Conservation (phyloP, 1,140 invertebrate genomes). For the Caenorhabditis inopinata region DNA sequence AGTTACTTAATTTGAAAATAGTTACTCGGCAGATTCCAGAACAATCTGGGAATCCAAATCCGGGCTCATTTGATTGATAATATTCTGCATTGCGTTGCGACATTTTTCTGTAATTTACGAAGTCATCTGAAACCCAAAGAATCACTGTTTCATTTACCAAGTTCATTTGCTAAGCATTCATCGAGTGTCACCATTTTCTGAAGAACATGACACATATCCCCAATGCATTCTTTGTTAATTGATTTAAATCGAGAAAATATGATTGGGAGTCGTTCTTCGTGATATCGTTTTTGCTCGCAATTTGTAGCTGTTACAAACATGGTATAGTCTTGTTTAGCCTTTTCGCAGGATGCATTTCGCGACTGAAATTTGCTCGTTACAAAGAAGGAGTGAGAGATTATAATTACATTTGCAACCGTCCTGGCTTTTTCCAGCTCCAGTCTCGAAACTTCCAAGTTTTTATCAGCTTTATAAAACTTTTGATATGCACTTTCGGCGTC, state of each 20-base stretch:
- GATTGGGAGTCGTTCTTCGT: not conserved
- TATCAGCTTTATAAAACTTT: slow-evolving; percentile 21
- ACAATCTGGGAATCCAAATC: not conserved
- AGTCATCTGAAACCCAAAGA: not conserved
- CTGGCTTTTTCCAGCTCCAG: not conserved
- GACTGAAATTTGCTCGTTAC: not conserved
- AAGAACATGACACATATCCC: not conserved
- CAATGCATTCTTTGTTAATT: not conserved
- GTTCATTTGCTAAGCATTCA: not conserved
- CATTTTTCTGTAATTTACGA: not conserved
- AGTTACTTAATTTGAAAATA: not conserved
- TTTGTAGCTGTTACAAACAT: not conserved
- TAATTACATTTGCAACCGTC: not conserved
- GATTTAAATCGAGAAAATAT: not conserved
- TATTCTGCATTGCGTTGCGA: not conserved
- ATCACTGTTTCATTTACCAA: not conserved
- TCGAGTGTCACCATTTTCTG: not conserved
- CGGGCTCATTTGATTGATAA: not conserved
- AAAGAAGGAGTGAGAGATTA: not conserved
- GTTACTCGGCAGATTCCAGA: not conserved
- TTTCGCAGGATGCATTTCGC: not conserved
- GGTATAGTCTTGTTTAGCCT: not conserved
- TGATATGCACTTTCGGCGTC: not conserved
- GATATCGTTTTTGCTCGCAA: not conserved
- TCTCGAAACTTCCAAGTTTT: not conserved